phyloP scores from a whole-genome alignment of 2,888 invertebrate genomes.

The Limnephilus rhombicus region DNA sequence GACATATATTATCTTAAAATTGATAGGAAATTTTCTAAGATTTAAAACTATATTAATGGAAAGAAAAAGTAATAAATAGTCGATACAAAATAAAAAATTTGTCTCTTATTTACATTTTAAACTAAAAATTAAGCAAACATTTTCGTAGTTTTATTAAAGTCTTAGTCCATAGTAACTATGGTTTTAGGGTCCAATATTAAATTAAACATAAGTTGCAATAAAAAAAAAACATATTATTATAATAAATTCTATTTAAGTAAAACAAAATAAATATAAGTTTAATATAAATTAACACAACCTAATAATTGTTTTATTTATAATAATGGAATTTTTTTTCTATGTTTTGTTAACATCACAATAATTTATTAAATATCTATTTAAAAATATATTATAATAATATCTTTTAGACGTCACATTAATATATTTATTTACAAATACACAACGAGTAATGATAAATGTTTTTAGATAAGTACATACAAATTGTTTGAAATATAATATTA shows the following conservation, averaged over 20 bases:
- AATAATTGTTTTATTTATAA: background rate
- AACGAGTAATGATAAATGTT: background rate
- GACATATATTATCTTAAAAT: constrained; percentile 19
- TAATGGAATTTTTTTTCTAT: background rate
- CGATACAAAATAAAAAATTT: background rate
- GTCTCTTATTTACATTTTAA: background rate
- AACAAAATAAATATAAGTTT: background rate
- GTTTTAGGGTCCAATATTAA: background rate
- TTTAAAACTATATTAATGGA: constrained; percentile 5
- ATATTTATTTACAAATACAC: background rate
- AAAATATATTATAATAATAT: background rate
- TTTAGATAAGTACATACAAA: background rate
- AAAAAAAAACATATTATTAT: background rate
- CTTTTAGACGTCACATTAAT: background rate
- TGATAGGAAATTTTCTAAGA: background rate
- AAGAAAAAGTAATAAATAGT: background rate
- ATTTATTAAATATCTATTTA: constrained; percentile 1
- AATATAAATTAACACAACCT: background rate
- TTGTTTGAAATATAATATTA: background rate
- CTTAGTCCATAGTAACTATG: background rate
- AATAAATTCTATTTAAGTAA: background rate
- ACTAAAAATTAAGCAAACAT: background rate
- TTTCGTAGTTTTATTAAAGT: background rate
- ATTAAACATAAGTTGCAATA: background rate
- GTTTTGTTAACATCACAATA: background rate